Base-by-base conservation (phyloP, 1,140 invertebrate genomes). In the Drosophila seguyi region DNA sequence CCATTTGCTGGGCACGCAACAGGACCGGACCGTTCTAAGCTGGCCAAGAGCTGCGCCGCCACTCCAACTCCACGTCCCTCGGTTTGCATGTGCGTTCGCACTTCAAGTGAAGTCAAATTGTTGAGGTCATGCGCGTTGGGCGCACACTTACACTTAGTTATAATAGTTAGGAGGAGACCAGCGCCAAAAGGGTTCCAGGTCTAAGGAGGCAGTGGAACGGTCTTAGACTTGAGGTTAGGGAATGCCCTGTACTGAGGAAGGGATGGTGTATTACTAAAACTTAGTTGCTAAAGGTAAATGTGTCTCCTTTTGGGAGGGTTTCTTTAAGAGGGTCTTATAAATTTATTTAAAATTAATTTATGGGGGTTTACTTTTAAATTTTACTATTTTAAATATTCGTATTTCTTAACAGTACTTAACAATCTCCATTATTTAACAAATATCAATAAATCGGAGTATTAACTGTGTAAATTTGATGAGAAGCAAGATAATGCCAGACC, bases 51-150 rank as follows among this genome's bases (percentile, higher is more conserved):
- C 47, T 50, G 31, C 8, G 42, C 47, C 55, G 29, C 25, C 55
- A 55, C 52, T 22, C 34, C 20, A 14, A 41, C 56, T 48, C 13
- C 52, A 31, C 41, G 74, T 16, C 4, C 61, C 61, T 34, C 44
- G n/a, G 60, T 66, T 72, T 79, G 67, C 67, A 77, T 85, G 85
- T 85, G 85, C 86, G 80, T 86, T 79, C 79, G 82, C 84, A 81
- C 85, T 85, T 81, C 66, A 88, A 90, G 61, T 85, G 63, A 78
- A 78, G 67, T 79, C 81, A 90, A 90, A 90, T 85, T 85, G 85
- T 66, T 90, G 78, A 90, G 86, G 85, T 90, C 85, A 90, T 90
- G 85, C 85, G 81, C 85, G 85, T 88, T 88, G 86, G 39, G 85
- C 73, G 81, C 81, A 90, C 77, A 81, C 81, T 83, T 87, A 50